Conservation (phyloP, 1,140 invertebrate genomes). For the Mactra quadrangularis region DNA sequence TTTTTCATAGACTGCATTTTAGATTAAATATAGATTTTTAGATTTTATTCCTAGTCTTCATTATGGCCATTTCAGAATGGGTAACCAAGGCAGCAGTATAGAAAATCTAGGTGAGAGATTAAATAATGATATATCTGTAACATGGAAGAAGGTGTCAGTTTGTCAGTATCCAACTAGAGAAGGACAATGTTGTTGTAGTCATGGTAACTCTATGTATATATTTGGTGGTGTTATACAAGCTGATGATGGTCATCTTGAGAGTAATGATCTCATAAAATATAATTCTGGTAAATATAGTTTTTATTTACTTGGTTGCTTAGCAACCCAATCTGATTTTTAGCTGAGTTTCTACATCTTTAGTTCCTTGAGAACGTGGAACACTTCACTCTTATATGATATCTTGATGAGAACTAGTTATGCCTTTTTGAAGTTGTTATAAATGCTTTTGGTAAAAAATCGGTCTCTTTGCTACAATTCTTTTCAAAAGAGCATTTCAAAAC, state of each 20-base stretch:
- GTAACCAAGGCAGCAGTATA: constrained; percentile 65
- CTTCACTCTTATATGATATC: neutral
- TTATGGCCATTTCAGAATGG: constrained; percentile 66
- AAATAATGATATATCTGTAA: constrained; percentile 70
- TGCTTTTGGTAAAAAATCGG: too few species aligned
- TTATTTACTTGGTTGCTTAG: neutral
- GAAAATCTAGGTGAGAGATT: constrained; percentile 46
- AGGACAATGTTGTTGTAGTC: constrained; percentile 78
- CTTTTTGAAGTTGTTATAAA: neutral
- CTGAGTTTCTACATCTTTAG: neutral
- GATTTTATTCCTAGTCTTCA: too few species aligned
- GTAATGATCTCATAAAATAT: constrained; percentile 77
- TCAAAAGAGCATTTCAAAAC: too few species aligned
- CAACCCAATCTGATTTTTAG: neutral
- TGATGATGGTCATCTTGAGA: constrained; percentile 72
- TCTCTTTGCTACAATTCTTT: too few species aligned
- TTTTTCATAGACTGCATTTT: too few species aligned
- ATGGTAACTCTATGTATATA: constrained; percentile 72
- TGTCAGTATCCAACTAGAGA: constrained; percentile 72
- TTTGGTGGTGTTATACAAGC: constrained; percentile 80
- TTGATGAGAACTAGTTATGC: neutral
- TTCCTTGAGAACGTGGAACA: neutral
- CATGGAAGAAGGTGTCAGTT: constrained; percentile 65
- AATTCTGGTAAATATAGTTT: constrained; percentile 70
- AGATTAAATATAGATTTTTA: too few species aligned